Percentiles rank a stretch among this genome's conserved stretches.
These are phyloP conservation scores for Dromas ardeola DNA, from an alignment of 2,113 vertebrate species.

Conservation along the genomic window DNA sequence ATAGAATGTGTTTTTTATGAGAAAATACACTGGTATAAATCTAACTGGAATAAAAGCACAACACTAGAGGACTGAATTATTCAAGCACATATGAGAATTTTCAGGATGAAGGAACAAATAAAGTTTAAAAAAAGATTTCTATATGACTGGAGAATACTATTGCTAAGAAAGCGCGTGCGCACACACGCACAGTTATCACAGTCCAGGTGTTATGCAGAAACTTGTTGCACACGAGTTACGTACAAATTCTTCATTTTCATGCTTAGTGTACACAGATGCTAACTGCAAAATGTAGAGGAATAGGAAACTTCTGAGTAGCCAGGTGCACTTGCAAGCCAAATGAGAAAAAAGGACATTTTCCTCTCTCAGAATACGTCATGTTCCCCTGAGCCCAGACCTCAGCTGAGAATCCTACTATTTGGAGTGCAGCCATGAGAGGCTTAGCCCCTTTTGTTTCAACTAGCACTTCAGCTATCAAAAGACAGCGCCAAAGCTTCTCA, in stretches of 20 bases:
- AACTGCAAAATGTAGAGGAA: neutral
- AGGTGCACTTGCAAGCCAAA: neutral
- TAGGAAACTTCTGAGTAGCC: neutral
- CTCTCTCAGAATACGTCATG: neutral
- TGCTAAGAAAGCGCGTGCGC: neutral
- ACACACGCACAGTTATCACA: neutral
- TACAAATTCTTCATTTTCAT: neutral
- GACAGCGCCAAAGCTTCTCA: neutral
- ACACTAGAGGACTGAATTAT: neutral
- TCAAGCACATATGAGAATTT: neutral
- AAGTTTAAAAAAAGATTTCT: neutral
- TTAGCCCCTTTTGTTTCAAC: neutral
- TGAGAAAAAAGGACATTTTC: neutral
- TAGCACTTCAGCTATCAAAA: neutral
- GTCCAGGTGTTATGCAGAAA: neutral
- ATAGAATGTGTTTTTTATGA: neutral
- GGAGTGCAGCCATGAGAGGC: neutral
- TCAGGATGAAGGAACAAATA: neutral
- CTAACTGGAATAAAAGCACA: neutral
- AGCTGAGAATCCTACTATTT: neutral
- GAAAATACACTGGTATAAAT: neutral
- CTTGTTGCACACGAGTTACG: neutral
- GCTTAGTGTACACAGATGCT: neutral
- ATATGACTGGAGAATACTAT: neutral
- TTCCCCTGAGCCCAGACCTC: neutral